These are phyloP conservation scores for Neofelis nebulosa DNA, from an alignment of 2,113 vertebrate species.

Conservation along the genomic window DNA sequence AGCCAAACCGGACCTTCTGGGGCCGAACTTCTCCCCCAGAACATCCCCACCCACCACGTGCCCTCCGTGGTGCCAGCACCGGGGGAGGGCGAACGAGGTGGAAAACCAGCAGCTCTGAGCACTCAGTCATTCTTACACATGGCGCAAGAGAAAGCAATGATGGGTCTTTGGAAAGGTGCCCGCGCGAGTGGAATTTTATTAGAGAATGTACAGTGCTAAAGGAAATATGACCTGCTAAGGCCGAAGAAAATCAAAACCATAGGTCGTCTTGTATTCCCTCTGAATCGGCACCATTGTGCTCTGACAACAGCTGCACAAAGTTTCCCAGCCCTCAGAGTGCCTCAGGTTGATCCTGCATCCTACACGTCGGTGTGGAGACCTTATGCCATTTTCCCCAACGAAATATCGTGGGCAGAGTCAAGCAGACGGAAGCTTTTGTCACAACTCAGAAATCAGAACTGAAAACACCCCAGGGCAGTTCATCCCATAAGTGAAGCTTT, in stretches of 20 bases:
- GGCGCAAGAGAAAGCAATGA: background rate
- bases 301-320: background rate
- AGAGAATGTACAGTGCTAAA: conserved; percentile 13
- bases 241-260: conserved; percentile 22
- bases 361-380: background rate
- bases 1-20: background rate
- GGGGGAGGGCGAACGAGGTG: background rate
- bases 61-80: background rate
- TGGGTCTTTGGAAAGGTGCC: background rate
- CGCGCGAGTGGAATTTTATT: background rate
- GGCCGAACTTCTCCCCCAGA: background rate
- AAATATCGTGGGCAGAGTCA: background rate
- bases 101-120: background rate
- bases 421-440: background rate
- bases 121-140: background rate
- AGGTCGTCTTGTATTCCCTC: background rate
- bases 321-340: background rate
- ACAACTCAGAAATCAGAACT: background rate
- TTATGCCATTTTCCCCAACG: background rate
- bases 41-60: background rate
- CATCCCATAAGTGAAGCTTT: background rate
- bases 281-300: background rate
- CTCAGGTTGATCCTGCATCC: too few species aligned
- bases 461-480: background rate
- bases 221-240: background rate